These are phyloP conservation scores for Meloidogyne floridensis DNA, from an alignment of 1,140 invertebrate genomes.

Conservation along the genomic window DNA sequence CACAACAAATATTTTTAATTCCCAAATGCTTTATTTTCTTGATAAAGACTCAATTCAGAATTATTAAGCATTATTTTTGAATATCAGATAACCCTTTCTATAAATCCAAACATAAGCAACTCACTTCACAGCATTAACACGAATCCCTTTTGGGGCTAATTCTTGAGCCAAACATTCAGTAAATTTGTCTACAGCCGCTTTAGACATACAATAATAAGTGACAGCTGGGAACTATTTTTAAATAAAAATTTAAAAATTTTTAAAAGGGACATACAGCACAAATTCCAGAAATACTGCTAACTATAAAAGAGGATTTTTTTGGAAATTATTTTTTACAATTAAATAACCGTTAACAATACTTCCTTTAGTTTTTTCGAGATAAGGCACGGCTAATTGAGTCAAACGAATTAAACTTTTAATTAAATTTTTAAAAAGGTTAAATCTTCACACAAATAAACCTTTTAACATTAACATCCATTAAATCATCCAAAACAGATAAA, in stretches of 20 bases:
- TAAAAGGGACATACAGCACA: conserved; percentile 70
- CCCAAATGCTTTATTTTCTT: too few relatives aligned
- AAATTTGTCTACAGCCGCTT: conserved; percentile 66
- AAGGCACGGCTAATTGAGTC: conserved; percentile 81
- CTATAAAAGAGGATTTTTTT: conserved; percentile 61
- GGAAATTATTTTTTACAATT: conserved; percentile 69
- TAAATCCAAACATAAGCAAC: too few relatives aligned
- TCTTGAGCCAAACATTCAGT: conserved; percentile 67
- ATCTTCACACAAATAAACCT: conserved; percentile 61
- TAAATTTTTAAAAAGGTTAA: conserved; percentile 68
- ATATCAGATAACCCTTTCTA: too few relatives aligned
- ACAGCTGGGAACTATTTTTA: conserved; percentile 55
- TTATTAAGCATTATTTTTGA: too few relatives aligned
- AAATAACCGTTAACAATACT: conserved; percentile 77
- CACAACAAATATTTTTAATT: too few relatives aligned
- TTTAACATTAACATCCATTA: conserved; percentile 83
- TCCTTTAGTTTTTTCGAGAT: conserved; percentile 80
- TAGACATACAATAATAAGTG: conserved; percentile 66
- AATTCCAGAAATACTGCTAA: conserved; percentile 77
- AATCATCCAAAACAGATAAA: conserved; percentile 75
- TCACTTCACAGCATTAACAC: conserved; percentile 67
- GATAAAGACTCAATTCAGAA: too few relatives aligned
- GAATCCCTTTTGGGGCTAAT: conserved; percentile 65
- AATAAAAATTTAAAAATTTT: conserved; percentile 19
- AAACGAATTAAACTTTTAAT: conserved; percentile 41